Evolutionary conservation across 2,113 vertebrate species (phyloP).

Genomic region (Hystrix cristata): DNA sequence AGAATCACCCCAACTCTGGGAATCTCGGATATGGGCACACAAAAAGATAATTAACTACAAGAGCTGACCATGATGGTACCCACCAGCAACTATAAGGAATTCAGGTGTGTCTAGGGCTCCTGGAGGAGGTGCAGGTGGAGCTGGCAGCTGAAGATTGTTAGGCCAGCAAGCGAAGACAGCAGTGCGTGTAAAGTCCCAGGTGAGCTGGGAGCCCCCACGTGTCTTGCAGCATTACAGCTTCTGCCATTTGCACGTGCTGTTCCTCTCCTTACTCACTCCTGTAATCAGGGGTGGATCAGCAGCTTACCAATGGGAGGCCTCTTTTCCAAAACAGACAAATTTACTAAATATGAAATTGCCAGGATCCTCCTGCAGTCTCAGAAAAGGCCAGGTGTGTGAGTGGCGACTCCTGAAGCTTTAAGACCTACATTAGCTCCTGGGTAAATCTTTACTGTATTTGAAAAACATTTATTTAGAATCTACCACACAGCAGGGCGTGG

Average conservation of each 20-base stretch:
- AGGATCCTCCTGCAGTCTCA: neutral
- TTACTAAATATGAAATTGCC: conserved; percentile 12
- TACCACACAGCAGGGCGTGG: neutral
- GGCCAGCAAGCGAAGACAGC: neutral
- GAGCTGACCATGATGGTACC: neutral
- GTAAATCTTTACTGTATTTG: conserved; percentile 18
- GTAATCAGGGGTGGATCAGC: neutral
- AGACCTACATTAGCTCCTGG: neutral
- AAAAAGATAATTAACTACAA: neutral
- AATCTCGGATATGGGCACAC: neutral
- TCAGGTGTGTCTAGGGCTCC: neutral
- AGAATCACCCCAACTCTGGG: neutral
- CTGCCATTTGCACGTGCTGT: neutral
- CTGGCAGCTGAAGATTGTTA: neutral
- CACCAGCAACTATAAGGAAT: neutral
- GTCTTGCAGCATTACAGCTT: neutral
- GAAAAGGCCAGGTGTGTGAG: neutral
- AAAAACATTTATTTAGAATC: neutral
- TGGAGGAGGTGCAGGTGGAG: neutral
- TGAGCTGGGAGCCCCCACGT: neutral
- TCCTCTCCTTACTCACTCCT: conserved; percentile 10
- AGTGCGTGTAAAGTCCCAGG: neutral
- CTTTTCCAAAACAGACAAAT: conserved; percentile 3
- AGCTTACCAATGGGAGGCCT: neutral
- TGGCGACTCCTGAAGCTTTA: neutral